Percentiles rank a stretch among this genome's conserved stretches.
Evolutionary conservation across 2,888 invertebrate species (phyloP).

Genomic region (Aspidapion aeneum): DNA sequence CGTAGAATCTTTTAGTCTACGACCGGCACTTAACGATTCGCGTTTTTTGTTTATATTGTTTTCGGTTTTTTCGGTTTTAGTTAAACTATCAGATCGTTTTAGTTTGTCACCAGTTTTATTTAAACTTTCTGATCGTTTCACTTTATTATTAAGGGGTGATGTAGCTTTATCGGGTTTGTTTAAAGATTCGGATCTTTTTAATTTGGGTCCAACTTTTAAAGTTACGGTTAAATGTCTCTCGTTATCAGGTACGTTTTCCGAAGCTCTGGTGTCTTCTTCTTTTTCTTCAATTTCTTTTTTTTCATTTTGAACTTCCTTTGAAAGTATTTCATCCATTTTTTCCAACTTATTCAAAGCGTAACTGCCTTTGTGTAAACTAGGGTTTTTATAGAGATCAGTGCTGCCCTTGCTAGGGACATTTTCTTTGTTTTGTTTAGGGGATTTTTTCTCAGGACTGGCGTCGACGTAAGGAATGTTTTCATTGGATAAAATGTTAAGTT

Average conservation of each 20-base stretch:
- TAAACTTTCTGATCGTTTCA: constrained; percentile 60
- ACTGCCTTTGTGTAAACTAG: constrained; percentile 50
- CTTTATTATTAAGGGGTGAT: constrained; percentile 48
- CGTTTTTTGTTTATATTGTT: constrained; percentile 74
- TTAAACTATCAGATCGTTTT: constrained; percentile 61
- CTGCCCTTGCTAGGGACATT: constrained; percentile 36
- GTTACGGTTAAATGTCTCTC: constrained; percentile 39
- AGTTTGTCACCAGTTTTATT: constrained; percentile 53
- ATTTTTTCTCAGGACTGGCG: constrained; percentile 58
- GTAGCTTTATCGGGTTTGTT: constrained; percentile 54
- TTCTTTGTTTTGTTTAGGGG: constrained; percentile 39
- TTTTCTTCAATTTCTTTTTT: constrained; percentile 38
- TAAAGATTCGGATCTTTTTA: constrained; percentile 61
- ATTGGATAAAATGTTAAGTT: constrained; percentile 39
- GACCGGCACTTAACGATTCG: constrained; percentile 49
- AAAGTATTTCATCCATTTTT: constrained; percentile 26
- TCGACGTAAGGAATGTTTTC: constrained; percentile 71
- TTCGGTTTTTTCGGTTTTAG: constrained; percentile 73
- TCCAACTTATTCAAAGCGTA: constrained; percentile 9
- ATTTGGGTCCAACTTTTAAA: constrained; percentile 42
- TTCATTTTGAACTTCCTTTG: constrained; percentile 46
- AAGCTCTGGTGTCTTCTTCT: constrained; percentile 46
- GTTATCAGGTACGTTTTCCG: constrained; percentile 43
- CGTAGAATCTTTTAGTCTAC: constrained; percentile 52
- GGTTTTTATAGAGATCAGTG: constrained; percentile 49